These are phyloP conservation scores for Drosophila equinoxialis DNA, from an alignment of 1,140 invertebrate genomes.

Conservation along the genomic window DNA sequence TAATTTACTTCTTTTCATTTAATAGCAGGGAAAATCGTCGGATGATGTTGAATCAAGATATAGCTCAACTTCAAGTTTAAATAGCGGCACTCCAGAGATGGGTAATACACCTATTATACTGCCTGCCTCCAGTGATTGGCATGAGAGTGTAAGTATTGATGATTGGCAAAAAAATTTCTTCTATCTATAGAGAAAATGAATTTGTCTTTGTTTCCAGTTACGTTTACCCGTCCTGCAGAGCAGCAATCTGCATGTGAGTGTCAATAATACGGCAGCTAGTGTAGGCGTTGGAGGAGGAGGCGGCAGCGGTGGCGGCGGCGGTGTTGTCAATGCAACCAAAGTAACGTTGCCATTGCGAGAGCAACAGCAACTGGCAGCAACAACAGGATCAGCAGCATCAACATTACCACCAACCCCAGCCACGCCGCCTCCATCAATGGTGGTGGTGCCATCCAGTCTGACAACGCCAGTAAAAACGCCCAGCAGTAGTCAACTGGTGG, in stretches of 20 bases:
- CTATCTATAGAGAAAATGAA: not conserved
- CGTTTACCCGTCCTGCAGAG: slow-evolving; percentile 69
- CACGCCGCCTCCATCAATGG: slow-evolving; percentile 19
- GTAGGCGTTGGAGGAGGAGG: slow-evolving; percentile 17
- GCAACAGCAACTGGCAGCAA: slow-evolving; percentile 60
- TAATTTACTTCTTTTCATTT: not conserved
- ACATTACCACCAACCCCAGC: slow-evolving; percentile 3
- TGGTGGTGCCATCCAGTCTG: slow-evolving; percentile 24
- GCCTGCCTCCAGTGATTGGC: slow-evolving; percentile 69
- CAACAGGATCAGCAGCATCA: slow-evolving; percentile 46
- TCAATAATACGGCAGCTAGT: slow-evolving; percentile 32
- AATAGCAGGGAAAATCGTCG: slow-evolving; percentile 66
- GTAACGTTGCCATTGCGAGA: slow-evolving; percentile 48
- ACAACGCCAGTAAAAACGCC: slow-evolving; percentile 39
- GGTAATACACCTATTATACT: slow-evolving; percentile 67
- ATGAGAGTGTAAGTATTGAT: slow-evolving; percentile 66
- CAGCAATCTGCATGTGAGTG: slow-evolving; percentile 65
- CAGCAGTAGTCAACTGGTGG: slow-evolving; percentile 36
- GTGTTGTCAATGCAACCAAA: slow-evolving; percentile 68
- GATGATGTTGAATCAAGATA: slow-evolving; percentile 77
- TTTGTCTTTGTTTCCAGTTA: slow-evolving; percentile 28
- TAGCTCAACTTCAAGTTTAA: slow-evolving; percentile 84
- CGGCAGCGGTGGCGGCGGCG: slow-evolving; percentile 27
- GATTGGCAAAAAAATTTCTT: too few relatives aligned
- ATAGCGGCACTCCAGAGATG: slow-evolving; percentile 75